Base-by-base conservation (phyloP, 2,797 vertebrate species). In the Acanthopagrus latus region DNA sequence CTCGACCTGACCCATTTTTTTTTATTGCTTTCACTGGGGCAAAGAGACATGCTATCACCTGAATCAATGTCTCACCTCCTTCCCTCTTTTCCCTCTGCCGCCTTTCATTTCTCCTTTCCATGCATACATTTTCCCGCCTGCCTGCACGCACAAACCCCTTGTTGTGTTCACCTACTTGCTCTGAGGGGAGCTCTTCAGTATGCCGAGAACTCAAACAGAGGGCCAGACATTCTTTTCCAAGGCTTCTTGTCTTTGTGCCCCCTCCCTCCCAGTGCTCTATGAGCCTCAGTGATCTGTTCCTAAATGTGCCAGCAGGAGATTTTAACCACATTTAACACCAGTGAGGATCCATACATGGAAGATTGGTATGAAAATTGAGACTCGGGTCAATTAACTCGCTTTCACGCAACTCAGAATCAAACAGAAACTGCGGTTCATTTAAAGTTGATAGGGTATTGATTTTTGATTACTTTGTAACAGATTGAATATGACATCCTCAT, bases 401-500 rank as follows among this genome's bases (percentile, higher is more conserved):
- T 46, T 63, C 76, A 44, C 63, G 71, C 43, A 17, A 86, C 81
- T 63, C 44, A 46, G 62, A 84, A 59, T 68, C 48, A 71, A 83
- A 78, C 7, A 71, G 82, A 89, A 81, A 70, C 27, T 71, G 62
- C 52, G 84, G 56, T 74, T 86, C 76, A 76, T 90, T 89, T 89
- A 76, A 83, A 70, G 74, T 83, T 90, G 86, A 90, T 89, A 79
- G 84, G 67, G 66, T 87, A 94, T 94, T 79, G 91, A 91, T 91
- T 92, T 88, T 93, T 84, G 90, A 90, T 93, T 90, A 83, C 64
- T 73, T 33, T n/a, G 64, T 64, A 85, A 88, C 83, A 88, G 89
- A 91, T 90, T 92, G 89, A 91, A 91, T 89, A 89, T 89, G 91
- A 94, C 87, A 87, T 76, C 78, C 80, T 89, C 84, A 76, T 91